Base-by-base conservation (phyloP, 2,888 invertebrate genomes). In the Volucella zonaria region DNA sequence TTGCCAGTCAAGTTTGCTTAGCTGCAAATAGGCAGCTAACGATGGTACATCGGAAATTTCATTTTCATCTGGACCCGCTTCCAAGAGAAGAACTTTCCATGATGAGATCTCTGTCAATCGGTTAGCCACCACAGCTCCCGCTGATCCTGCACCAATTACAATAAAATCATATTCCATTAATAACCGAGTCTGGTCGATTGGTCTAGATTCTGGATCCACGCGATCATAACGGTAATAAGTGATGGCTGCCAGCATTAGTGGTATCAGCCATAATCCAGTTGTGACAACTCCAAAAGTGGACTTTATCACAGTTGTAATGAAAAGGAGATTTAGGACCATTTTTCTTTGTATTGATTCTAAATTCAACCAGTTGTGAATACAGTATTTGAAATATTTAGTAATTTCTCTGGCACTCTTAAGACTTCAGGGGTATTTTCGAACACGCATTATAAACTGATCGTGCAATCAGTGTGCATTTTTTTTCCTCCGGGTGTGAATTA, bases 31-130 rank as follows among this genome's bases (percentile, higher is more conserved):
- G 0, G 96, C 96, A 0, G 97, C 96, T 88, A 97, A 91, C 62
- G 97, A 96, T 40, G 97, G 97, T 78, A 97, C 97, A 90, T 97
- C 97, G 1, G 96, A 95, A 86, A 97, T 95, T 92, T 97, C 96
- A 91, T 96, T 97, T 91, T 97, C 97, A 88, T 97, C 96, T 1
- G 96, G 96, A 38, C 97, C 97, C 54, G 96, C 96, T 92, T 97
- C 97, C 64, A 97, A 91, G 8, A 97, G 92, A 42, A 97, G 93
- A 0, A 96, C 94, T 86, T 94, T 95, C 96, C 96, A 97, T 54
- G 94, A 93, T 6, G 94, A 93, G 52, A 96, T 92, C 91, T 97
- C 97, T 14, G 95, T 95, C 58, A 97, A 92, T 15, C 97, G 93
- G 89, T 94, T 96, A 9, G 97, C 97, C 1, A 98, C 94, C 1